Base-by-base conservation (phyloP, 2,113 vertebrate genomes). In the Phalacrocorax brasilianus region DNA sequence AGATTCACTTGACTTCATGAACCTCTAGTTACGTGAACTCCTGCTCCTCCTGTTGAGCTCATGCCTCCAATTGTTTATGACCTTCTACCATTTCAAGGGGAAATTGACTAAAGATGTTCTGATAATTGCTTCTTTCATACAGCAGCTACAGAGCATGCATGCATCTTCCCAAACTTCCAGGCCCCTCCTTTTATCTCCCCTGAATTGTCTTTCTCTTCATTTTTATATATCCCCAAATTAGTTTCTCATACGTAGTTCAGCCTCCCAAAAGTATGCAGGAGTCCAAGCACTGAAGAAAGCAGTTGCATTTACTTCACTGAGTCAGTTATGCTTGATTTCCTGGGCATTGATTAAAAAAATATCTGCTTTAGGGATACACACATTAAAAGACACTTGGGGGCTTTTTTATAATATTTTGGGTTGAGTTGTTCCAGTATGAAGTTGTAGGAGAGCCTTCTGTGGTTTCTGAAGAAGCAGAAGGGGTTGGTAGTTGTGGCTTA, bases 61-160 rank as follows among this genome's bases (percentile, higher is more conserved):
- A 30, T n/a, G 59, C 21, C 24, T 87, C 23, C 45, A 80, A 2
- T 44, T 2, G 1, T 72, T 84, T 77, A 6, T 42, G 19, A 28
- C 5, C 11, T 22, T 71, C 30, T n/a, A 9, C 3, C 7, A 24
- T n/a, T 63, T 73, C 0, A 0, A 59, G 12, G 16, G 16, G 7
- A 9, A 8, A 14, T 61, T 16, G 23, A 27, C n/a, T 74, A 15
- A 44, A 2, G 6, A 27, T 12, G 3, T 33, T 35, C 45, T 49
- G 6, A 13, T 71, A 58, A 71, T 85, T 81, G 14, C 27, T 28
- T 76, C 27, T 18, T 32, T 28, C 58, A 44, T 6, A n/a, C 11
- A 55, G 56, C 53, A 79, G 18, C 38, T 44, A 42, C 8, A 81
- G n/a, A 66, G 14, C 15, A n/a, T 8, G 11, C 8, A 7, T 23